Conservation (phyloP, 2,113 vertebrate genomes). For the Setophaga kirtlandii region DNA sequence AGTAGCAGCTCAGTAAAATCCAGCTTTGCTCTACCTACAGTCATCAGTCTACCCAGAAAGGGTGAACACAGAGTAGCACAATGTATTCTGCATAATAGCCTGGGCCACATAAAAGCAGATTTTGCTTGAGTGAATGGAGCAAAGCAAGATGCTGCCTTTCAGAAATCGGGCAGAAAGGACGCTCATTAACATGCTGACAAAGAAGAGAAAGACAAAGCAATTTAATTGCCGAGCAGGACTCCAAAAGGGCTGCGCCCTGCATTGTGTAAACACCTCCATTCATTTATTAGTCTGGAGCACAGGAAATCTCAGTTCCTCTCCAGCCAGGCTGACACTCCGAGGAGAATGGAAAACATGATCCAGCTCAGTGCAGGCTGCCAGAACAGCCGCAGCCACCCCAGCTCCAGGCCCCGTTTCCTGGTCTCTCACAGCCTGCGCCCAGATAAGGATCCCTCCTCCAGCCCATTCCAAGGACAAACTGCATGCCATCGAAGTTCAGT, state of each 20-base stretch:
- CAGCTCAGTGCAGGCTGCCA: neutral
- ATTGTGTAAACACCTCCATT: conserved; percentile 12
- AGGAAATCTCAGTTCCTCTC: conserved; percentile 52
- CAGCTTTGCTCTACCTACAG: neutral
- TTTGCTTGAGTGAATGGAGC: neutral
- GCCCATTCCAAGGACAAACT: neutral
- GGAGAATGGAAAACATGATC: conserved; percentile 16
- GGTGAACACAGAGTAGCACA: neutral
- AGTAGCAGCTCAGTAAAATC: neutral
- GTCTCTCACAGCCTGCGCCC: neutral
- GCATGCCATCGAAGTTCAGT: neutral
- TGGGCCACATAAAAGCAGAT: conserved; percentile 37
- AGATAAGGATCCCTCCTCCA: neutral
- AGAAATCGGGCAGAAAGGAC: neutral
- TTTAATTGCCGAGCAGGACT: neutral
- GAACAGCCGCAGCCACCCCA: neutral
- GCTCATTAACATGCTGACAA: neutral
- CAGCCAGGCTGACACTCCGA: neutral
- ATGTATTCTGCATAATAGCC: neutral
- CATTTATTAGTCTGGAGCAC: conserved; percentile 34
- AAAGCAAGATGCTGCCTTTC: neutral
- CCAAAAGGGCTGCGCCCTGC: neutral
- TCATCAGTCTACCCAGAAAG: neutral
- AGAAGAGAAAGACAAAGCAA: conserved; percentile 17
- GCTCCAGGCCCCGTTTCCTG: neutral